Evolutionary conservation across 2,888 invertebrate species (phyloP), one percentile per base, ranked within the genome.

Genomic region (Osedax fenrisi): DNA sequence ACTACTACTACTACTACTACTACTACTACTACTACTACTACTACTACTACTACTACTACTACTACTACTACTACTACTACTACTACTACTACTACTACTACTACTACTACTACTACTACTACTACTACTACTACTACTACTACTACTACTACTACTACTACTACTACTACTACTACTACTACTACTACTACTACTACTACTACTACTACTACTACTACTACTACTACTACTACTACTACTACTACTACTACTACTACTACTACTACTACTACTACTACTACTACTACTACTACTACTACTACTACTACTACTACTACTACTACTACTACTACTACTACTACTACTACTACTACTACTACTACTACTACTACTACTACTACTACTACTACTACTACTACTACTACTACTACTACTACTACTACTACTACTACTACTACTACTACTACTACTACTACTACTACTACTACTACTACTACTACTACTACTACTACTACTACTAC

Each of bases 371-470:
- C 66, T 72, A 61, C 72, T 72, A 72, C 72, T 72, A 70, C 72
- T 72, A 72, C 66, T 72, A 70, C 72, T 72, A 72, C 72, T 72
- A 70, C 72, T 72, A 72, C 72, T 72, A 70, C 72, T 72, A 72
- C 72, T 72, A 72, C 72, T 72, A 72, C 72, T 72, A 72, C 72
- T 72, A 72, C 72, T 72, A 72, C 72, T 72, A 72, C 72, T 70
- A 72, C 72, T 72, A 72, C 72, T 72, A 72, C 72, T 72, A 72
- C 72, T 70, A 72, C 72, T 71, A 71, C 56, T 71, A 71, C 71
- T 71, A 71, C 71, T 71, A 71, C 71, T 71, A 64, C 71, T 71
- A 71, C 71, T 71, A 71, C 71, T 72, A 75, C 67, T 71, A 71
- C 71, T 71, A 71, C 71, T 71, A 71, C 71, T 59, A 71, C 71